Percentiles rank a stretch among this genome's conserved stretches.
These are phyloP conservation scores for Tipula vernalis DNA, from an alignment of 2,888 invertebrate genomes.

Conservation along the genomic window DNA sequence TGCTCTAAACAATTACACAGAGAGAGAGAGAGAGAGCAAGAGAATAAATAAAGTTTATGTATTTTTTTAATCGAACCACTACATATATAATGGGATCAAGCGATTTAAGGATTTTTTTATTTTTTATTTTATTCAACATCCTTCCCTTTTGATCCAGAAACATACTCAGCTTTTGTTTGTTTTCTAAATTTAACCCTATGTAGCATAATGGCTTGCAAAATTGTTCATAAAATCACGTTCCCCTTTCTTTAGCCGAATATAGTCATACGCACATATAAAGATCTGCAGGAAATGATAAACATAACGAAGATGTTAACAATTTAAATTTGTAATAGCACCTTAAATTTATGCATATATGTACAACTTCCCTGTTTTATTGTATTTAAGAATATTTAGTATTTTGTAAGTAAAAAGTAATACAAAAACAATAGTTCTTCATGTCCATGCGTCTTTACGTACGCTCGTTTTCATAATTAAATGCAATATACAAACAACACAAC, in stretches of 20 bases:
- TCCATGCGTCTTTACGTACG: background rate
- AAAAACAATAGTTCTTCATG: background rate
- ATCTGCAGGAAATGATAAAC: background rate
- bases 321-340: background rate
- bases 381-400: background rate
- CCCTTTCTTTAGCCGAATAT: background rate
- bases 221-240: background rate
- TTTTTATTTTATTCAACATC: background rate
- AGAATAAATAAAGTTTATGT: background rate
- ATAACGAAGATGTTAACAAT: background rate
- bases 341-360: background rate
- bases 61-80: background rate
- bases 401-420: background rate
- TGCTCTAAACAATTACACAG: background rate
- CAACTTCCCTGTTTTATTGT: background rate
- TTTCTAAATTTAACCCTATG: background rate
- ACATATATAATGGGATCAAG: background rate
- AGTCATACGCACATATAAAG: background rate
- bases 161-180: constrained; percentile 4
- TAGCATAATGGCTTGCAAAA: background rate
- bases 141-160: background rate
- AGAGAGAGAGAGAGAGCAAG: background rate
- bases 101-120: background rate
- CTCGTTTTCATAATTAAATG: background rate
- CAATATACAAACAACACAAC: background rate